These are phyloP conservation scores for Heliconius ethilla DNA, from an alignment of 2,888 invertebrate genomes.

Conservation along the genomic window DNA sequence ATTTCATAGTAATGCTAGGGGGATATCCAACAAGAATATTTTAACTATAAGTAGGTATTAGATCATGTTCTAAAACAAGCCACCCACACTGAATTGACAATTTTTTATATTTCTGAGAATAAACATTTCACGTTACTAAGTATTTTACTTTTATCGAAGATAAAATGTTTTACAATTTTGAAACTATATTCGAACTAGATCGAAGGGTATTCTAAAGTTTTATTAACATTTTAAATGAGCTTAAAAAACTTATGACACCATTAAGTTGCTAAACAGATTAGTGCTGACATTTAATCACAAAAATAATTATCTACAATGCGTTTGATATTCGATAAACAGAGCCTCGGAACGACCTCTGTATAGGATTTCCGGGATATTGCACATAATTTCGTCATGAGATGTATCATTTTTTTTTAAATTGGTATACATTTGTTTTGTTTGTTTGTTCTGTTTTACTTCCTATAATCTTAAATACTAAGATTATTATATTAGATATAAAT, in stretches of 20 bases:
- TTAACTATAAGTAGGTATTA: conserved; percentile 21
- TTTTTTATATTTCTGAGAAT: neutral
- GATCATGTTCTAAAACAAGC: conserved; percentile 35
- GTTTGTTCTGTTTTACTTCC: neutral
- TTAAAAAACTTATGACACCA: neutral
- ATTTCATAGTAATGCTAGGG: too few relatives aligned
- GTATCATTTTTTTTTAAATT: neutral
- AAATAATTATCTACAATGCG: conserved; percentile 11
- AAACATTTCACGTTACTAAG: neutral
- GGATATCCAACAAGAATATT: neutral
- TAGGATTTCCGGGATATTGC: conserved; percentile 78
- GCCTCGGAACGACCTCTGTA: conserved; percentile 64
- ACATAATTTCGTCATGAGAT: conserved; percentile 56
- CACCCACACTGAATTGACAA: conserved; percentile 26
- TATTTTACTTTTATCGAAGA: neutral
- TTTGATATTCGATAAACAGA: conserved; percentile 46
- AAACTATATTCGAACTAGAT: neutral
- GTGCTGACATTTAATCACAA: neutral
- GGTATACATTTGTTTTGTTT: neutral
- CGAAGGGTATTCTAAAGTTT: too few relatives aligned
- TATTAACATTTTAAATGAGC: neutral
- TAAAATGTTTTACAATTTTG: neutral
- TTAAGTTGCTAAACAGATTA: neutral
- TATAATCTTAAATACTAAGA: too few relatives aligned
- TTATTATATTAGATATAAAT: too few relatives aligned